Evolutionary conservation across 2,113 vertebrate genomes (phyloP), one percentile per base, ranked within the genome.

Genomic region (Polypterus bichir): DNA sequence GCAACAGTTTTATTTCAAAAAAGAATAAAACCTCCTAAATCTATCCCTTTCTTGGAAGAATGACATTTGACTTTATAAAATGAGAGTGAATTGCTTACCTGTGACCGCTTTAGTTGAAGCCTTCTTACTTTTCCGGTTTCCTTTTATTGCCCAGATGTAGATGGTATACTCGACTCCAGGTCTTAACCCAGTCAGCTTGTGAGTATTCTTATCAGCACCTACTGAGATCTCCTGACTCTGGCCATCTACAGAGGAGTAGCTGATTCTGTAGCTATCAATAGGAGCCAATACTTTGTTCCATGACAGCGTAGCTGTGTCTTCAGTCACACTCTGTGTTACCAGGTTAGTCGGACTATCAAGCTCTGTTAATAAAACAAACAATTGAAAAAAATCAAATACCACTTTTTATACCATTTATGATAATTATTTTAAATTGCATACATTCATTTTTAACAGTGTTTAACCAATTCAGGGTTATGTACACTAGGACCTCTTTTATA

Each of bases 191-290:
- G 64, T 75, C 66, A 89, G 73, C 52, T 54, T 67, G 3, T 82
- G 65, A 51, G 59, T 72, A 27, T 46, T 70, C 64, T 70, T 80
- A 47, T 85, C 81, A 68, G 82, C 74, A 27, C 64, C 73, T 27
- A 89, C 70, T 0, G 65, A 66, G 44, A 83, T 69, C 64, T 88
- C 80, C 63, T 47, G 70, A 66, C 70, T 76, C 59, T 79, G 77
- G 57, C 88, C 88, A 2, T 76, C 81, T 3, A 74, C 67, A 1
- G 83, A 84, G 27, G 75, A 75, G 74, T 90, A 91, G 67, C 72
- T 86, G 66, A 91, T 67, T 70, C 83, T 64, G 61, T 91, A 92
- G 58, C 76, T 85, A 3, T 90, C 87, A 3, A 92, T 76, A 4
- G 73, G 62, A 3, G 86, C 83, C 63, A 76, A 77, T 54, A 86